Evolutionary conservation across 2,113 vertebrate genomes (phyloP).

Genomic region (Zootoca vivipara): DNA sequence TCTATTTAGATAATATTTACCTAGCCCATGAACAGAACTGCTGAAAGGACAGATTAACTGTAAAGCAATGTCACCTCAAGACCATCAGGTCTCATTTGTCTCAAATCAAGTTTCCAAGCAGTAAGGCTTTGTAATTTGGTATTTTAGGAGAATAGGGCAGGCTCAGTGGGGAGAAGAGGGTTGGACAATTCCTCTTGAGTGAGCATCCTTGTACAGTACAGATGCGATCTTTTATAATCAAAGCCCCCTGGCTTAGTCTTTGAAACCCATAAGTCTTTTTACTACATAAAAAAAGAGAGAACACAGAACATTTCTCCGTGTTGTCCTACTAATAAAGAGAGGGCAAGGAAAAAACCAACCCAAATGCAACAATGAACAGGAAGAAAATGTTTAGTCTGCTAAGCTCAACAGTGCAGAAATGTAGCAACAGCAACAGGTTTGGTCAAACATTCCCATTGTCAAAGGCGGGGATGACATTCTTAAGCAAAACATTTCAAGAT

Average conservation of each 20-base stretch:
- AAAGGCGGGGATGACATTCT: no score
- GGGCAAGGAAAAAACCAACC: background rate
- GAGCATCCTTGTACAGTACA: background rate
- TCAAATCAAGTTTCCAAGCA: background rate
- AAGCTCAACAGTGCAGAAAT: background rate
- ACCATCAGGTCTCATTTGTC: background rate
- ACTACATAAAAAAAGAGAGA: background rate
- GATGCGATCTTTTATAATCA: background rate
- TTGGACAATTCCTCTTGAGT: background rate
- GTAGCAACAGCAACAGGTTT: background rate
- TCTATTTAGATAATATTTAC: background rate
- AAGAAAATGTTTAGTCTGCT: background rate
- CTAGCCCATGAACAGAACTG: background rate
- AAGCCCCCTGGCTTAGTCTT: background rate
- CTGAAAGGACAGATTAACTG: background rate
- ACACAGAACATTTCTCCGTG: no score
- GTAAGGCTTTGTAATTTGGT: background rate
- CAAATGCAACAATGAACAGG: background rate
- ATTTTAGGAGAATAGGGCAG: background rate
- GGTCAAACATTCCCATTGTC: background rate
- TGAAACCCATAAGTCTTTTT: background rate
- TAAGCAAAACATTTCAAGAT: background rate
- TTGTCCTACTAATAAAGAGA: background rate
- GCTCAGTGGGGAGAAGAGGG: background rate
- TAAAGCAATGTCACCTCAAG: background rate